Percentiles rank a stretch among this genome's conserved stretches.
Evolutionary conservation across 2,888 invertebrate genomes (phyloP).

Genomic region (Euzetes globulus): DNA sequence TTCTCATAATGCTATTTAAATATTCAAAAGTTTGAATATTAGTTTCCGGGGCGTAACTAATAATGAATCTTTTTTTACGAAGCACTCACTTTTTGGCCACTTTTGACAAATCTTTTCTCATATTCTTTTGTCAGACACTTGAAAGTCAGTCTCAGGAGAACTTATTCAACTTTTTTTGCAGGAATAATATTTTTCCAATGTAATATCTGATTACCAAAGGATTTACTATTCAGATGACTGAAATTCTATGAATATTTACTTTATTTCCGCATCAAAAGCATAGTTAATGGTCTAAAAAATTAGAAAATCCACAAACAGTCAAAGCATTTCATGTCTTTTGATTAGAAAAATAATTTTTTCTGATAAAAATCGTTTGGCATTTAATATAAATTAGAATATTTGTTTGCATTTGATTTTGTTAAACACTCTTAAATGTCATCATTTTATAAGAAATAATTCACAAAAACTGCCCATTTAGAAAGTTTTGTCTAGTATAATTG

Average conservation of each 20-base stretch:
- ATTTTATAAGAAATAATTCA: too few species aligned
- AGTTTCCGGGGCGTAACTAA: background rate
- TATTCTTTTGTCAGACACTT: background rate
- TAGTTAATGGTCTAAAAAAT: background rate
- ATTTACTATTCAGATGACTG: too few species aligned
- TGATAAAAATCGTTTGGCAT: too few species aligned
- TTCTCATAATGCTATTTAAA: background rate
- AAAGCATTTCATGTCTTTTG: background rate
- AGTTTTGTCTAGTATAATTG: too few species aligned
- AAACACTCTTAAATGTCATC: too few species aligned
- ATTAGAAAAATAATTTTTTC: background rate
- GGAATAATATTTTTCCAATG: too few species aligned
- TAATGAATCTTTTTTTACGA: background rate
- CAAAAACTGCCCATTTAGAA: too few species aligned
- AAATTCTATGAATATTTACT: background rate
- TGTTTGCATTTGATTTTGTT: too few species aligned
- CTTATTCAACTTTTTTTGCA: too few species aligned
- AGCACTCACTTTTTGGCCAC: background rate
- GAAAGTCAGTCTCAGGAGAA: too few species aligned
- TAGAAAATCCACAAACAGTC: background rate
- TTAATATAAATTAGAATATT: too few species aligned
- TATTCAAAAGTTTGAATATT: background rate
- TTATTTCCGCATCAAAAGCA: background rate
- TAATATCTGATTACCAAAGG: too few species aligned
- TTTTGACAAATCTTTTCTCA: background rate